These are phyloP conservation scores for Dasypogon diadema DNA, from an alignment of 2,888 invertebrate genomes.

Conservation along the genomic window DNA sequence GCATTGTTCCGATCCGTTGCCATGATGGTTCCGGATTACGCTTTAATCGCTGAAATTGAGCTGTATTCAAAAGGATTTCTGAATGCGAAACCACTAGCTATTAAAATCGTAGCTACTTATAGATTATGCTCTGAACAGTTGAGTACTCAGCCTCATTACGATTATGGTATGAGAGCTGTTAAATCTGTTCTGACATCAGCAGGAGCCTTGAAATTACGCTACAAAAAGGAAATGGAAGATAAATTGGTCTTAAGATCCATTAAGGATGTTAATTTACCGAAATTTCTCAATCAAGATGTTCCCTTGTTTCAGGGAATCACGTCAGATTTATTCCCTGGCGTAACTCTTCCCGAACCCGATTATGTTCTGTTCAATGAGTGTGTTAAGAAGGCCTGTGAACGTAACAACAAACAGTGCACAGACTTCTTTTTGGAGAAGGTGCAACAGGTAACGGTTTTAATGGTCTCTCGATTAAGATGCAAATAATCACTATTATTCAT, in stretches of 20 bases:
- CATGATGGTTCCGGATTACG: conserved; percentile 98
- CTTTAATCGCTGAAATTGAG: conserved; percentile 93
- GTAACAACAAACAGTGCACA: conserved; percentile 85
- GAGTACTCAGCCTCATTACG: conserved; percentile 93
- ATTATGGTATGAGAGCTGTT: conserved; percentile 97
- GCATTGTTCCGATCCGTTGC: conserved; percentile 94
- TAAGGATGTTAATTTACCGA: conserved; percentile 93
- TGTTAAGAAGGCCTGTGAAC: conserved; percentile 74
- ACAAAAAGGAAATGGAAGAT: conserved; percentile 89
- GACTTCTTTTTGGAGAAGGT: conserved; percentile 88
- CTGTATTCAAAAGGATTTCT: conserved; percentile 94
- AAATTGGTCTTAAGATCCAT: conserved; percentile 89
- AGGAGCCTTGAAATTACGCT: conserved; percentile 89
- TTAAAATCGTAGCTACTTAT: conserved; percentile 96
- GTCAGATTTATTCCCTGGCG: conserved; percentile 92
- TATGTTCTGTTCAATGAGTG: conserved; percentile 79
- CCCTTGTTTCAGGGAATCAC: conserved; percentile 94
- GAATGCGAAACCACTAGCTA: conserved; percentile 86
- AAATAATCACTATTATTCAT: too few species aligned
- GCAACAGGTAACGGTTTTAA: conserved; percentile 71
- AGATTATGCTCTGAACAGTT: conserved; percentile 93
- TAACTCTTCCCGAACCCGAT: conserved; percentile 82
- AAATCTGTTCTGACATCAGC: conserved; percentile 94
- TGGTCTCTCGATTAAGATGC: too few species aligned
- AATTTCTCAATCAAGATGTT: conserved; percentile 89